Base-by-base conservation (phyloP, 2,888 invertebrate genomes). In the Corythucha ciliata region DNA sequence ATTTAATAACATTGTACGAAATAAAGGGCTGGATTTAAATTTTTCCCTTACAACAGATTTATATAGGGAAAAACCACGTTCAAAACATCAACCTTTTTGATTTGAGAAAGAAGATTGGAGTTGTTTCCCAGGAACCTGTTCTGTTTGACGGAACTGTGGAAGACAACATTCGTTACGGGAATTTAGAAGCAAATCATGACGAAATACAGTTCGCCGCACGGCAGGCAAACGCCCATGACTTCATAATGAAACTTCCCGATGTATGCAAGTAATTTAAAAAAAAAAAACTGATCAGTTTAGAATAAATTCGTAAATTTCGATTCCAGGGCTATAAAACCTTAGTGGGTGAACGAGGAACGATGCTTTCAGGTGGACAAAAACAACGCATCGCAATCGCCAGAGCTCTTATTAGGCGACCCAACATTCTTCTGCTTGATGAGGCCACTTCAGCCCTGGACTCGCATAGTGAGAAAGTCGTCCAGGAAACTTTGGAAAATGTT, bases 71-170 rank as follows among this genome's bases (percentile, higher is more conserved):
- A 0, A 66, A 72, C 33, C 74, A 87, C 62, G 71, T 90, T 0
- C 76, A 76, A 56, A 73, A 79, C 32, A 66, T 91, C 7, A 85
- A 90, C 60, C 72, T 90, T 2, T 75, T 77, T 12, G 85, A 85
- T 83, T 67, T 88, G 24, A 74, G 92, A 27, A 73, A 74, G 12
- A 80, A 84, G 61, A 82, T 93, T 53, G 91, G 90, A 1, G 78
- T 91, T 5, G 92, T 94, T 1, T 86, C 88, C 0, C 93, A 94
- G 70, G 92, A 93, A 65, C 92, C 85, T 0, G 78, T 90, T 5
- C 72, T 93, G 10, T 62, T 78, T 63, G 72, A 72, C 36, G 67
- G 72, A 40, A 71, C 72, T 24, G 74, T 78, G 25, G 67, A 65
- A 12, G 74, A 78, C 53, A 79, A 79, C 61, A 78, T 79, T 53